Evolutionary conservation across 2,888 invertebrate species (phyloP).

Genomic region (Drosophila neonasuta): DNA sequence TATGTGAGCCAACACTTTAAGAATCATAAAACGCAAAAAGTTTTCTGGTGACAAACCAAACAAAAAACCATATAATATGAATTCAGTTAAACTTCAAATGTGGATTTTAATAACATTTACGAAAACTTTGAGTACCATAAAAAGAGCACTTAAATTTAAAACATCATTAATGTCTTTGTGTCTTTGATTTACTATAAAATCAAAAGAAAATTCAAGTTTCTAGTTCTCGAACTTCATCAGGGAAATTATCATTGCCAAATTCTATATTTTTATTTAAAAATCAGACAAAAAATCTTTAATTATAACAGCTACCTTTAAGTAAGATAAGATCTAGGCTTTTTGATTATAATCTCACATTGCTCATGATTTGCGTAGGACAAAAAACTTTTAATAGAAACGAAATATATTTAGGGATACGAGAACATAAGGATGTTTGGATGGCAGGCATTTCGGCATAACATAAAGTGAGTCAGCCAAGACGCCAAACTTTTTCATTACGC

Average conservation of each 20-base stretch:
- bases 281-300: neutral
- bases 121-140: slow-evolving; percentile 10
- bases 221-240: too few species aligned
- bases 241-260: too few species aligned
- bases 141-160: neutral
- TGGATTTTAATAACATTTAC: slow-evolving; percentile 42
- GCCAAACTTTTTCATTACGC: slow-evolving; percentile 73
- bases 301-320: slow-evolving; percentile 14
- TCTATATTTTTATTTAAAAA: too few species aligned
- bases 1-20: slow-evolving; percentile 60
- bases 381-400: slow-evolving; percentile 38
- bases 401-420: slow-evolving; percentile 17
- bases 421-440: slow-evolving; percentile 12
- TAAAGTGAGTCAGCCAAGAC: slow-evolving; percentile 43
- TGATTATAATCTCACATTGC: slow-evolving; percentile 43
- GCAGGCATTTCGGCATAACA: slow-evolving; percentile 23
- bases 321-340: slow-evolving; percentile 39
- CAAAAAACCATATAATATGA: slow-evolving; percentile 21
- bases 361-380: slow-evolving; percentile 55
- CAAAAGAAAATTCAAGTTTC: too few species aligned
- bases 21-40: slow-evolving; percentile 35
- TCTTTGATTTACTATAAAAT: neutral
- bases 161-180: slow-evolving; percentile 6
- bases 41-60: slow-evolving; percentile 44
- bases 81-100: slow-evolving; percentile 34